Percentiles rank a stretch among this genome's conserved stretches.
Conservation (phyloP, 2,797 vertebrate genomes). For the Brotula barbata region DNA sequence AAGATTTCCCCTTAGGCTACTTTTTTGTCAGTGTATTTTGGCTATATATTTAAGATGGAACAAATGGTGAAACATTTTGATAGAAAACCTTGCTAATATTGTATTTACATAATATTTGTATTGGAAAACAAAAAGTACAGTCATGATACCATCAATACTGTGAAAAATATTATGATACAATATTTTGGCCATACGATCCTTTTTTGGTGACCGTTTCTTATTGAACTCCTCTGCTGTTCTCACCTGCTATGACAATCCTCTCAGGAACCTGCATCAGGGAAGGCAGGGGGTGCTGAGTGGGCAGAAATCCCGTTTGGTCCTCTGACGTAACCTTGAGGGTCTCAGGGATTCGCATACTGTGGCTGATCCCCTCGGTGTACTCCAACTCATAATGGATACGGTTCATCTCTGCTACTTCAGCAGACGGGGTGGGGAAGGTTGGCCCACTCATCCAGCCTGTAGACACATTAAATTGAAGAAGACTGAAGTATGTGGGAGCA, state of each 20-base stretch:
- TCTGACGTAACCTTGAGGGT: slow-evolving; percentile 89
- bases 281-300: slow-evolving; percentile 73
- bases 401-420: slow-evolving; percentile 91
- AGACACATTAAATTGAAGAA: slow-evolving; percentile 3
- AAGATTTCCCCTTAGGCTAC: too few relatives aligned
- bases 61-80: too few relatives aligned
- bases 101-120: too few relatives aligned
- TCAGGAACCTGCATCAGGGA: slow-evolving; percentile 94
- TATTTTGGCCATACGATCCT: neutral
- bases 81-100: too few relatives aligned
- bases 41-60: too few relatives aligned
- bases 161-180: too few relatives aligned
- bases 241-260: slow-evolving; percentile 93
- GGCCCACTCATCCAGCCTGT: slow-evolving; percentile 84
- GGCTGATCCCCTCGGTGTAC: slow-evolving; percentile 96
- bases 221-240: slow-evolving; percentile 1
- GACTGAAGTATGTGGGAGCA: neutral
- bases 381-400: slow-evolving; percentile 95
- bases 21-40: too few relatives aligned
- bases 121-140: too few relatives aligned
- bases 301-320: slow-evolving; percentile 67
- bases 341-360: slow-evolving; percentile 95
- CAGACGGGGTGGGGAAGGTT: slow-evolving; percentile 81
- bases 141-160: too few relatives aligned
- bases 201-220: neutral